Base-by-base conservation (phyloP, 2,797 vertebrate genomes). In the Numenius phaeopus region DNA sequence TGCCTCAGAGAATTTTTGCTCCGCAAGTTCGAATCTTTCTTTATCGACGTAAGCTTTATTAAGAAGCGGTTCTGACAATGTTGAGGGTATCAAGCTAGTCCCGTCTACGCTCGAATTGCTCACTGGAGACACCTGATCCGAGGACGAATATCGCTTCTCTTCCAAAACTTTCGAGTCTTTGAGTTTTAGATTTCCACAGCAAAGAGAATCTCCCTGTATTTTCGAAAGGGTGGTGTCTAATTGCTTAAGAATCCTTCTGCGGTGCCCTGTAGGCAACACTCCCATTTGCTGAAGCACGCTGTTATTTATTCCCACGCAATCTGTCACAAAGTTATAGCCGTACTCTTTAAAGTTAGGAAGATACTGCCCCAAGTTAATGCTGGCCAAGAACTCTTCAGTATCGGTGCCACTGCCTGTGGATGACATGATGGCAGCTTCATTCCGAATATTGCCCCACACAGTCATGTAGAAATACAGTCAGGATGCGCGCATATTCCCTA, bases 201-300 rank as follows among this genome's bases (percentile, higher is more conserved):
- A 92, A 40, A 94, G n/a, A 64, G 78, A 73, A 54, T 83, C 87
- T 52, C 90, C 97, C 50, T 95, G 94, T 92, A 94, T 95, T 95
- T 96, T 97, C 32, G 61, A 87, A 88, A 98, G 65, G 89, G 89
- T 23, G 32, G 96, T 97, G 55, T 99, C 98, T 94, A 99, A 92
- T 87, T 99, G 99, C 54, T 98, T 98, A 34, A 99, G 98, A 87
- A 99, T 99, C 85, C 99, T 98, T 70, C 99, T 98, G 5, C 99
- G 98, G 89, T 99, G 99, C 49, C 99, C 99, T 1, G 99, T 99
- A 27, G 99, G 99, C 50, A 98, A 89, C 90, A 99, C 98, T 37
- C 98, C 97, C 34, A 99, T 98, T 90, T 98, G 91, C 81, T 99
- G 97, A 30, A 99, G 99, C 34, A 92, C 79, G 1, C 96, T 95